Evolutionary conservation across 2,888 invertebrate genomes (phyloP).

Genomic region (Unio pictorum): DNA sequence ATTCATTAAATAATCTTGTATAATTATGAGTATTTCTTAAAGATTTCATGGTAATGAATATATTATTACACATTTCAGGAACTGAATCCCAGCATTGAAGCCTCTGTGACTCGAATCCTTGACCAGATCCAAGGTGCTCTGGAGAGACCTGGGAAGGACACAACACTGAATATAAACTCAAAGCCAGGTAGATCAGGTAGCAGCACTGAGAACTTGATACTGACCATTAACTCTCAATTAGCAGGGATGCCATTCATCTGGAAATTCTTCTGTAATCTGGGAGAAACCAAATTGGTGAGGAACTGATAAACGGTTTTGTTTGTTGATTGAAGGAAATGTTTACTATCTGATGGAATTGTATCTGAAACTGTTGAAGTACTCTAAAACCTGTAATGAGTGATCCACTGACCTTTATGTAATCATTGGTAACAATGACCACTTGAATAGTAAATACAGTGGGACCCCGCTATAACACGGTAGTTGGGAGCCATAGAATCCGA

Average conservation of each 20-base stretch:
- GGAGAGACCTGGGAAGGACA: conserved; percentile 42
- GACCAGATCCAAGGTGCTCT: conserved; percentile 55
- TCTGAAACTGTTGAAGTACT: background rate
- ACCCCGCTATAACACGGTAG: too few relatives aligned
- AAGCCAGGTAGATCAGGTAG: conserved; percentile 5
- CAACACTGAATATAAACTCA: conserved; percentile 23
- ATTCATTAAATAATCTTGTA: too few relatives aligned
- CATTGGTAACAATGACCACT: too few relatives aligned
- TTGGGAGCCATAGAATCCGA: too few relatives aligned
- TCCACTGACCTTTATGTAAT: too few relatives aligned
- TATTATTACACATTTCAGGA: conserved; percentile 39
- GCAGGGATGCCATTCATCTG: conserved; percentile 64
- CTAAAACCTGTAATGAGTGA: background rate
- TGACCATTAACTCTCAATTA: conserved; percentile 53
- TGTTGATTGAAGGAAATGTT: background rate
- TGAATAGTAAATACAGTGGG: too few relatives aligned
- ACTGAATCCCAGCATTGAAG: conserved; percentile 64
- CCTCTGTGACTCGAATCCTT: conserved; percentile 54
- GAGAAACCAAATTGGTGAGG: conserved; percentile 51
- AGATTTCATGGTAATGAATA: too few relatives aligned
- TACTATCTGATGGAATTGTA: too few relatives aligned
- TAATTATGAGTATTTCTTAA: too few relatives aligned
- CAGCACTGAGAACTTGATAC: conserved; percentile 21
- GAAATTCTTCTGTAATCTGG: conserved; percentile 52
- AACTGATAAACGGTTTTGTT: background rate